A percentile compares a stretch with the other conserved stretches of the same genome.
phyloP scores from a whole-genome alignment of 2,888 invertebrate genomes.

The Liodrosophila aerea region DNA sequence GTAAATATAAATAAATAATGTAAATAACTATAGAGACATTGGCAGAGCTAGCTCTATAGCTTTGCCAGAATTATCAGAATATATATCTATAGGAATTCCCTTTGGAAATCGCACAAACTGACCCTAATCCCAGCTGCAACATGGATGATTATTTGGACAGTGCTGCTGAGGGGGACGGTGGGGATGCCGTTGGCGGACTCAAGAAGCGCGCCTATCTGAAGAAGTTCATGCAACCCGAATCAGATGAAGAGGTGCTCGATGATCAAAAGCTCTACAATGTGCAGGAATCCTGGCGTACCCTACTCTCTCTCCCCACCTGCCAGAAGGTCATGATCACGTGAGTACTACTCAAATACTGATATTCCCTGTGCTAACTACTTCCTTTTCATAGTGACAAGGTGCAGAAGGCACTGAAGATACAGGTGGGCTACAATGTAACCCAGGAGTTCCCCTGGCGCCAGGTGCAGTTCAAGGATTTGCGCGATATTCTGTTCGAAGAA shows the following conservation, averaged over 20 bases:
- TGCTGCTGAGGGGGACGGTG: constrained; percentile 7
- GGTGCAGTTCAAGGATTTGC: constrained; percentile 85
- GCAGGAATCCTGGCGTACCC: constrained; percentile 71
- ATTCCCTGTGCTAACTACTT: too few relatives aligned
- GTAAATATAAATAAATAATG: too few relatives aligned
- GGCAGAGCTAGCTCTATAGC: too few relatives aligned
- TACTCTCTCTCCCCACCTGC: constrained; percentile 63
- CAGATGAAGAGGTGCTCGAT: constrained; percentile 65
- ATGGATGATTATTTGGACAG: constrained; percentile 37
- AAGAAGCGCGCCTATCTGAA: constrained; percentile 45
- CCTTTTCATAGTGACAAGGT: constrained; percentile 31
- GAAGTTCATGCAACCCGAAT: constrained; percentile 62
- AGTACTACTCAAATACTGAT: constrained; percentile 6
- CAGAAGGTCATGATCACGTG: constrained; percentile 73
- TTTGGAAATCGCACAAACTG: too few relatives aligned
- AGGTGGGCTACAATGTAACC: constrained; percentile 87
- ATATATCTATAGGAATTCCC: too few relatives aligned
- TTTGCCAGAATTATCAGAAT: too few relatives aligned
- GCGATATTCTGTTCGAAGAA: constrained; percentile 84
- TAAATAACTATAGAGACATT: too few relatives aligned
- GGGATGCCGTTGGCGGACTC: background rate
- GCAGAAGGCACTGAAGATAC: constrained; percentile 84
- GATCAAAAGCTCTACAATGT: constrained; percentile 56
- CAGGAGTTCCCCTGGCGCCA: constrained; percentile 89
- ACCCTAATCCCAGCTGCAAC: background rate